A percentile compares a stretch with the other conserved stretches of the same genome.
Conservation (phyloP, 2,113 vertebrate species). For the Tachysurus fulvidraco region DNA sequence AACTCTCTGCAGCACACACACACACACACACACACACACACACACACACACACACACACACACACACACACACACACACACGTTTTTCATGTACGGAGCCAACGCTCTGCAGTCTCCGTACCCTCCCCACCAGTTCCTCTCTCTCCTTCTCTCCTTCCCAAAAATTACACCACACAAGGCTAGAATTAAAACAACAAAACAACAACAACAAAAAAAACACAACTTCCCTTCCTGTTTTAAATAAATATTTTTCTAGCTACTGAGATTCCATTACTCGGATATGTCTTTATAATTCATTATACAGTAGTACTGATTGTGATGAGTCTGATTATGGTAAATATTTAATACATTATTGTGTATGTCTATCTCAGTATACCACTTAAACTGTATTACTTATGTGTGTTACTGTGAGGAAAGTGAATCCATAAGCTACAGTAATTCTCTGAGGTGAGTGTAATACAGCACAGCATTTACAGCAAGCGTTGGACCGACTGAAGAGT, state of each 20-base stretch:
- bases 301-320: background rate
- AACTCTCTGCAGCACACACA: conserved; percentile 70
- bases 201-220: conserved; percentile 1
- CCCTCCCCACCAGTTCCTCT: conserved; percentile 58
- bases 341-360: background rate
- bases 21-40: conserved; percentile 69
- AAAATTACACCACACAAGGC: conserved; percentile 53
- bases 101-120: conserved; percentile 54
- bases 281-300: background rate
- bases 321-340: background rate
- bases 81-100: conserved; percentile 48
- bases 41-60: conserved; percentile 63
- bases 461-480: conserved; percentile 51
- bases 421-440: conserved; percentile 10
- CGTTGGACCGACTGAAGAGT: conserved; percentile 46
- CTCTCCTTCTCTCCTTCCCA: conserved; percentile 59
- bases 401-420: conserved; percentile 35
- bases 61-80: conserved; percentile 61
- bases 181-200: conserved; percentile 38
- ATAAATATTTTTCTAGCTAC: background rate
- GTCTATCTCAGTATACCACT: conserved; percentile 8
- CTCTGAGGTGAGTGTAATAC: conserved; percentile 36
- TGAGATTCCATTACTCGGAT: background rate
- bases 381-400: conserved; percentile 2
- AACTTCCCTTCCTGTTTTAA: background rate